Conservation (phyloP, 2,113 vertebrate species). For the Hystrix cristata region DNA sequence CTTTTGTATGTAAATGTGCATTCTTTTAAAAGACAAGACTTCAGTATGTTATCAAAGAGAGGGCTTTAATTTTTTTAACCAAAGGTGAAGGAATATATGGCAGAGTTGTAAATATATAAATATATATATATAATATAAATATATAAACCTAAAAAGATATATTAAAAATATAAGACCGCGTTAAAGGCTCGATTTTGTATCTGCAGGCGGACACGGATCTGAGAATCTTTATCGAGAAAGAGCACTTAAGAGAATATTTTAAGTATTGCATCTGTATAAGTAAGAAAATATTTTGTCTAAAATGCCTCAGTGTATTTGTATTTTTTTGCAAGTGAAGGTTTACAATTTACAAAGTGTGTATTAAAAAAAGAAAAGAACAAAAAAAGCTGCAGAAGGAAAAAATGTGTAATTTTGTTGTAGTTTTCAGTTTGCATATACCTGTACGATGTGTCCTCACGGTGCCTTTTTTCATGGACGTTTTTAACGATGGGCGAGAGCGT, state of each 20-base stretch:
- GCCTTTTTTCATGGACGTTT: conserved; percentile 92
- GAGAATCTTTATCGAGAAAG: conserved; percentile 93
- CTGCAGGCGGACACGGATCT: conserved; percentile 98
- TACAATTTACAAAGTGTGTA: conserved; percentile 99
- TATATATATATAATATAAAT: conserved; percentile 92
- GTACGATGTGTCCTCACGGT: conserved; percentile 92
- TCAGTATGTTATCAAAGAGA: conserved; percentile 91
- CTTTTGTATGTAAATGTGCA: conserved; percentile 91
- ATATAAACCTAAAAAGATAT: conserved; percentile 94
- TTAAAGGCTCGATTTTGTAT: conserved; percentile 94
- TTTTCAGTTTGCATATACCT: conserved; percentile 92
- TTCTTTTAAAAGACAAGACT: conserved; percentile 89
- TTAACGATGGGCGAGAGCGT: conserved; percentile 86
- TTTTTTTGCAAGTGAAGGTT: conserved; percentile 98
- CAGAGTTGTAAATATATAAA: conserved; percentile 95
- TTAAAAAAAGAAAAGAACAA: conserved; percentile 87
- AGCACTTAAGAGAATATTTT: conserved; percentile 96
- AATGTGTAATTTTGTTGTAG: conserved; percentile 90
- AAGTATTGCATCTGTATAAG: conserved; percentile 97
- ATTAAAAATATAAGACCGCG: conserved; percentile 94
- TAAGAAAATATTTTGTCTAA: conserved; percentile 98
- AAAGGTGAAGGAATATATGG: conserved; percentile 95
- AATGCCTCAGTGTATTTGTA: conserved; percentile 97
- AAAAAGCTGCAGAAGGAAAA: conserved; percentile 92
- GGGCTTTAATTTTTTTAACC: conserved; percentile 95